phyloP scores from a whole-genome alignment of 2,888 invertebrate genomes.

The Ormyrus labotus region DNA sequence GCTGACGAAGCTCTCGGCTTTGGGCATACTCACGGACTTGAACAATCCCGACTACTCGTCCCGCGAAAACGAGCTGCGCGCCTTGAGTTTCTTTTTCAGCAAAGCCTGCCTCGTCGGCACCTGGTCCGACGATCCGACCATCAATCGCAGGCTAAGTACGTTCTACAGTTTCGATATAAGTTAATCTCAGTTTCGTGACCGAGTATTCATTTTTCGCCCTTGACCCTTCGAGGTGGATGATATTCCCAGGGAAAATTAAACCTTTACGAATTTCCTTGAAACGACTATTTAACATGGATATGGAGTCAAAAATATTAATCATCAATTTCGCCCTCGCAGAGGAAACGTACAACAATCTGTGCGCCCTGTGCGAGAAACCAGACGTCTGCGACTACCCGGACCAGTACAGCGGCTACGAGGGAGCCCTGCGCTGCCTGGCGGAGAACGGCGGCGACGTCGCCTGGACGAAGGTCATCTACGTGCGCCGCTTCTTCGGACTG shows the following conservation, averaged over 20 bases:
- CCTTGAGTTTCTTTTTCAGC: constrained; percentile 87
- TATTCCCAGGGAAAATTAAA: too few relatives aligned
- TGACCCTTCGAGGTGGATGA: too few relatives aligned
- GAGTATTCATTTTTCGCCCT: too few relatives aligned
- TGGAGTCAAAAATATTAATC: too few relatives aligned
- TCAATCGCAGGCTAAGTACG: constrained; percentile 85
- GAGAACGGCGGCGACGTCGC: constrained; percentile 91
- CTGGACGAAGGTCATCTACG: constrained; percentile 89
- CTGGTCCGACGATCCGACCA: constrained; percentile 87
- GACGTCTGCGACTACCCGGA: constrained; percentile 88
- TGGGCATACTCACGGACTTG: constrained; percentile 81
- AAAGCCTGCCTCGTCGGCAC: constrained; percentile 91
- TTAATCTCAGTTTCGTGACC: too few relatives aligned
- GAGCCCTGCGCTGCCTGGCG: constrained; percentile 88
- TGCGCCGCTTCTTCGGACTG: constrained; percentile 87
- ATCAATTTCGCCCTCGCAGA: constrained; percentile 76
- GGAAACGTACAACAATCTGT: constrained; percentile 86
- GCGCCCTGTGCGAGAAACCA: constrained; percentile 87
- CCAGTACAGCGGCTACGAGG: constrained; percentile 90
- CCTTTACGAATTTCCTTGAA: too few relatives aligned
- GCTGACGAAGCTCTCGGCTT: constrained; percentile 85
- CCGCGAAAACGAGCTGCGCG: constrained; percentile 88
- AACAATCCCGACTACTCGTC: constrained; percentile 84
- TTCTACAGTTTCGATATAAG: not conserved
- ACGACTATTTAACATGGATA: not conserved